Evolutionary conservation across 2,888 invertebrate species (phyloP), one percentile per base, ranked within the genome.

Genomic region (Drosophila longiperda): DNA sequence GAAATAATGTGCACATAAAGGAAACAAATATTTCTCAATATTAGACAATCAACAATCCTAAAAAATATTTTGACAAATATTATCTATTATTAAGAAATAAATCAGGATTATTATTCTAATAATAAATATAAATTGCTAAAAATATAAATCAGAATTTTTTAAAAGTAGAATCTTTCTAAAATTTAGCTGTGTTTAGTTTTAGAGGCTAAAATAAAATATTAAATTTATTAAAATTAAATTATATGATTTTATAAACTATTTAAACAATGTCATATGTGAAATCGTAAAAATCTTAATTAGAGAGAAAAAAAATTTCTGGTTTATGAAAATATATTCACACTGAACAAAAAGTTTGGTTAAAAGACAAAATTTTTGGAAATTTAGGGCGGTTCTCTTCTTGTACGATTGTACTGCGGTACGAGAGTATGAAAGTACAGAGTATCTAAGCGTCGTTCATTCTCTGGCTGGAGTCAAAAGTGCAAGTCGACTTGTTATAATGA

Each of bases 401-500:
- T 2, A 20, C 15, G 20, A 20, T 12, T 12, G 20, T 45, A 12
- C 7, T 12, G 48, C n/a, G 26, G 5, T 1, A 49, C 9, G 26
- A 17, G 17, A 26, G 17, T 6, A 6, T 6, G 12, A 36, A 42
- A 36, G 59, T 48, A 66, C 26, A 68, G 67, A 49, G 68, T 67
- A 68, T 68, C 0, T 33, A 11, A 12, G 8, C 12, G 26, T 48
- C 26, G 38, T 12, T 5, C 6, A 17, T 29, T 4, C 3, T 40
- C 8, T 11, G 32, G 7, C 9, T 11, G 0, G 4, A n/a, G 42
- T 7, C 45, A 15, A 5, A 15, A 38, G 54, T 38, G 54, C 53
- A 54, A 26, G 17, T 26, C 32, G 48, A 67, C 36, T 67, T 81
- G 69, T 71, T 74, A 72, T 88, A 88, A 88, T 88, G 78, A 82